Conservation (phyloP, 2,888 invertebrate genomes). For the Eilema depressum region DNA sequence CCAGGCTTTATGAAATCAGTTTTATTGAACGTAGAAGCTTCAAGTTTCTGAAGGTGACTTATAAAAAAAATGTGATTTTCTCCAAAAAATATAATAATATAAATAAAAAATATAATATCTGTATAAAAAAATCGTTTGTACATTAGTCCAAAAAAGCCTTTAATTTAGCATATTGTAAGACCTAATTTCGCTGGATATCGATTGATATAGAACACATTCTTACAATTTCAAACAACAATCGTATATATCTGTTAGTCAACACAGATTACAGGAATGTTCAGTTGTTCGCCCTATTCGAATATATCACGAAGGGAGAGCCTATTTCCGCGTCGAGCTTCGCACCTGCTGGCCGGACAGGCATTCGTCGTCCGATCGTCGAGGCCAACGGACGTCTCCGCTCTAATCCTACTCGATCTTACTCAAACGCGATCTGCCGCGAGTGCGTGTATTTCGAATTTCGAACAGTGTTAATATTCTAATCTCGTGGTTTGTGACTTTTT, state of each 20-base stretch:
- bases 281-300: constrained; percentile 31
- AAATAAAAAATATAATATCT: too few species aligned
- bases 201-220: background rate
- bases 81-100: too few species aligned
- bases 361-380: constrained; percentile 67
- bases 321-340: constrained; percentile 45
- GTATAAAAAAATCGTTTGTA: too few species aligned
- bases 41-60: too few species aligned
- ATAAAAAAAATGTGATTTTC: too few species aligned
- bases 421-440: constrained; percentile 60
- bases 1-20: too few species aligned
- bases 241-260: constrained; percentile 17
- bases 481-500: constrained; percentile 73
- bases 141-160: too few species aligned
- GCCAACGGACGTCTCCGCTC: constrained; percentile 55
- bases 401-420: constrained; percentile 22
- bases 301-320: constrained; percentile 44
- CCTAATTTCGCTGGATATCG: background rate
- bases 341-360: constrained; percentile 61
- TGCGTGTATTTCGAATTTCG: constrained; percentile 58
- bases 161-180: background rate
- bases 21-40: too few species aligned
- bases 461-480: constrained; percentile 70
- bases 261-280: constrained; percentile 26
- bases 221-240: background rate